Evolutionary conservation across 2,797 vertebrate species (phyloP).

Genomic region (Rhinoraja longicauda): DNA sequence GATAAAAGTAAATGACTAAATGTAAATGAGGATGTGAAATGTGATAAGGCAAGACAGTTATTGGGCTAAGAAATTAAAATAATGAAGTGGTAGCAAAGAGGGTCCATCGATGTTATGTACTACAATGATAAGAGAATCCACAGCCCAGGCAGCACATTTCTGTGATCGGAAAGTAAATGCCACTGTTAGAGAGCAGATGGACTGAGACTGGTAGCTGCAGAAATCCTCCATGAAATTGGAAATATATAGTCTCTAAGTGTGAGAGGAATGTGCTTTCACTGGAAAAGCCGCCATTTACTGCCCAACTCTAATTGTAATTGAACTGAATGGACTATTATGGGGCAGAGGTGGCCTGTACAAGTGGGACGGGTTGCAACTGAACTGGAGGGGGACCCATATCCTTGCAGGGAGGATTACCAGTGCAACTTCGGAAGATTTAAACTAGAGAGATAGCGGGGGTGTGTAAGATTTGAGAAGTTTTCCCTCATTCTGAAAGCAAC

Average conservation of each 20-base stretch:
- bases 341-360: too few relatives aligned
- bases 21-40: slow-evolving; percentile 12
- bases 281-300: too few relatives aligned
- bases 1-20: slow-evolving; percentile 2
- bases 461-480: too few relatives aligned
- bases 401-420: too few relatives aligned
- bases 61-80: background rate
- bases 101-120: background rate
- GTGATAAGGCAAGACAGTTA: background rate
- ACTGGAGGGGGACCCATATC: too few relatives aligned
- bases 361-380: too few relatives aligned
- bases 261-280: background rate
- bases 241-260: background rate
- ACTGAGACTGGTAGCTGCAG: background rate
- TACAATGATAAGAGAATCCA: background rate
- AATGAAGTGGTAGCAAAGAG: background rate
- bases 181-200: background rate
- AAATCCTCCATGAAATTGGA: background rate
- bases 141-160: background rate
- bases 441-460: too few relatives aligned
- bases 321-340: too few relatives aligned
- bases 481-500: too few relatives aligned
- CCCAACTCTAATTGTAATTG: too few relatives aligned
- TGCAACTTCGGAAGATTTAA: too few relatives aligned
- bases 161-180: background rate